These are phyloP conservation scores for Vireo altiloquus DNA, from an alignment of 2,113 vertebrate species.

Conservation along the genomic window DNA sequence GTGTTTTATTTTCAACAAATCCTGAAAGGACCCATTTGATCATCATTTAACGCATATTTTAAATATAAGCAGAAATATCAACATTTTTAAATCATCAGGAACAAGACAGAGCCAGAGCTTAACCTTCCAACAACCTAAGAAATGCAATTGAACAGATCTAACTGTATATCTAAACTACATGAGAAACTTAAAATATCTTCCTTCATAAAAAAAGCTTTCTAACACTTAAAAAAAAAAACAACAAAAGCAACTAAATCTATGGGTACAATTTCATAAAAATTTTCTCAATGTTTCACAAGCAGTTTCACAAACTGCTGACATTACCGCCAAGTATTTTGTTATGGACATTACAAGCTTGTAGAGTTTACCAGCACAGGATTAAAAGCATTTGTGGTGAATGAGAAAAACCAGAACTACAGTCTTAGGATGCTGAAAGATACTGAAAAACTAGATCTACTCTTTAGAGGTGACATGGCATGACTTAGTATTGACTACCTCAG, in stretches of 20 bases:
- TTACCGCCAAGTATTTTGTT: background rate
- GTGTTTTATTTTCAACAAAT: background rate
- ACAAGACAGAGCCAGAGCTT: background rate
- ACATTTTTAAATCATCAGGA: background rate
- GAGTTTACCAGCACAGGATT: background rate
- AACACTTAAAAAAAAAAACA: background rate
- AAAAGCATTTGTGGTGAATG: conserved; percentile 1
- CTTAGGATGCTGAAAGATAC: background rate
- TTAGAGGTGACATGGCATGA: background rate
- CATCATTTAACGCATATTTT: background rate
- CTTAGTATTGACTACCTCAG: background rate
- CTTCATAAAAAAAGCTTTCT: background rate
- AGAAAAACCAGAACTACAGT: background rate
- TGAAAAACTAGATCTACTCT: background rate
- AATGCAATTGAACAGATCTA: background rate
- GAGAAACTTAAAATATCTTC: background rate
- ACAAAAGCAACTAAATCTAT: background rate
- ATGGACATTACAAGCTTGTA: background rate
- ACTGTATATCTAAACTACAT: background rate
- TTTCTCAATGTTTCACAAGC: background rate
- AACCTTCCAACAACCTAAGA: background rate
- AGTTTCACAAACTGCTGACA: background rate
- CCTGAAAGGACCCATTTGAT: background rate
- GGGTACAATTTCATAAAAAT: conserved; percentile 22
- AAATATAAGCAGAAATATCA: background rate